These are phyloP conservation scores for Brassicogethes aeneus DNA, from an alignment of 2,888 invertebrate species.

Conservation along the genomic window DNA sequence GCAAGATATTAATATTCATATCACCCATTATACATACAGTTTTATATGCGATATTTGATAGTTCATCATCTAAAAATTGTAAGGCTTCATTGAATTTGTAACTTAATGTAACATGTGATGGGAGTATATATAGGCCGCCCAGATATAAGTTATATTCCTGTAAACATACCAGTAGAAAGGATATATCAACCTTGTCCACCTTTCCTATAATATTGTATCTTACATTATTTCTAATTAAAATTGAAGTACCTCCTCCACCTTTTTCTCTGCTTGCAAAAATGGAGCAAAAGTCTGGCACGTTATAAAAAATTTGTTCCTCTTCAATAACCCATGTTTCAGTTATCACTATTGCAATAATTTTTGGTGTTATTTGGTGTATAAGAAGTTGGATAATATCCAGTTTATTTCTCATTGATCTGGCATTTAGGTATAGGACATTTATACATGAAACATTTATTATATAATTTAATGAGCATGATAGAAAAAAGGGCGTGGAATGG, in stretches of 20 bases:
- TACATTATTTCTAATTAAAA: not conserved
- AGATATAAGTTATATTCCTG: conserved; percentile 1
- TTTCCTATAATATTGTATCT: not conserved
- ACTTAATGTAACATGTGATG: not conserved
- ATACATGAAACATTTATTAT: not conserved
- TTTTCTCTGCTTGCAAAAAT: not conserved
- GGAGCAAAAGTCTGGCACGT: not conserved
- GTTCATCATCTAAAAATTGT: not conserved
- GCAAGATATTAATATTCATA: not conserved
- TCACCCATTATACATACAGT: conserved; percentile 1
- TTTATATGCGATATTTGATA: not conserved
- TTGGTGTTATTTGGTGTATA: not conserved
- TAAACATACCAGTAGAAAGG: not conserved
- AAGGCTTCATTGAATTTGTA: not conserved
- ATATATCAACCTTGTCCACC: not conserved
- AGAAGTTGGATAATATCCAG: not conserved
- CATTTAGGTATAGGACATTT: not conserved
- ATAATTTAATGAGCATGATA: no score
- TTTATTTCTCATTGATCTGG: not conserved
- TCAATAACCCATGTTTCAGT: not conserved
- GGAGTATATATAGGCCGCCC: not conserved
- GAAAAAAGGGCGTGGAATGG: no score
- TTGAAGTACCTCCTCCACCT: not conserved
- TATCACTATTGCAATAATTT: conserved; percentile 1
- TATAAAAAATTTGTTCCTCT: not conserved